Evolutionary conservation across 1,140 invertebrate species (phyloP), one percentile per base, ranked within the genome.

Genomic region (Onthophagus taurus): DNA sequence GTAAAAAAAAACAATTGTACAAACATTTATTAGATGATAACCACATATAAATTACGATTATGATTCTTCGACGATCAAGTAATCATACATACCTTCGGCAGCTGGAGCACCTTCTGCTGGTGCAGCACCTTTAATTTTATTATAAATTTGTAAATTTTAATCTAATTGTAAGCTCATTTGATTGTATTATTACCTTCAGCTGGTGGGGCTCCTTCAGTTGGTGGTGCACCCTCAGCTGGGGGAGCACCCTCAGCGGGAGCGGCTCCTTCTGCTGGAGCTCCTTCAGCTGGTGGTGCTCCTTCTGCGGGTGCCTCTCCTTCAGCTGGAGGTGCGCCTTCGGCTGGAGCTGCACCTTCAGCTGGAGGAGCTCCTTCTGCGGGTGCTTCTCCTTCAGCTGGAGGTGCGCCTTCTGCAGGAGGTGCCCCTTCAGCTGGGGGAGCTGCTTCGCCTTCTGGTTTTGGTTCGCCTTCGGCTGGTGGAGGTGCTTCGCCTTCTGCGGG

Each of bases 341-440:
- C 56, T 31, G 63, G 56, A 23, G 66, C 53, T 1, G 55, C 63
- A 11, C 54, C 67, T 42, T 54, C 58, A 13, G 35, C 35, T 34
- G 14, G 4, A 12, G 35, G 17, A n/a, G 11, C 2, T 16, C 31
- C 31, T 8, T 33, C 31, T 11, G 58, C 49, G 20, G 62, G 38
- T 52, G 61, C 58, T 59, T 66, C 51, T 53, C 60, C 39, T 48
- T 67, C 63, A 12, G 61, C 54, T 44, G 53, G 49, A 31, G 31
- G 14, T 6, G 14, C 6, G 8, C 31, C 31, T 17, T 34, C 31
- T 51, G 68, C 30, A 35, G 64, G 62, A 35, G 61, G 56, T 41
- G 59, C 56, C 42, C 68, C 69, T 48, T 71, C 71, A 35, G 66
- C 62, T 58, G 64, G 70, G 39, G 60, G 61, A 46, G 61, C 64